A percentile compares a stretch with the other conserved stretches of the same genome.
Evolutionary conservation across 2,113 vertebrate species (phyloP).

Genomic region (Rhombomys opimus): DNA sequence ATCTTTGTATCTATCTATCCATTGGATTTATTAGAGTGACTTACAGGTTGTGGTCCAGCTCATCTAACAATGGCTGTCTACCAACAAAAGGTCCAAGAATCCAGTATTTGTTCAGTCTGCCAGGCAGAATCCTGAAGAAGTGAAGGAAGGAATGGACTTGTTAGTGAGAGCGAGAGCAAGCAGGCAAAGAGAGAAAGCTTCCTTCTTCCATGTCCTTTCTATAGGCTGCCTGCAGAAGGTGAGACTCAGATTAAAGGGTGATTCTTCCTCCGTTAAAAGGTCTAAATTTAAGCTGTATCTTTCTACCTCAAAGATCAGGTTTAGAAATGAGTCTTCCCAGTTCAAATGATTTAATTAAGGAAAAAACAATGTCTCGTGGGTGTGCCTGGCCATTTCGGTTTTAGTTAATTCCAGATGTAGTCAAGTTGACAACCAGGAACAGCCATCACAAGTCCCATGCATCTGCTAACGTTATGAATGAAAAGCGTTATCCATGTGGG

Average conservation of each 20-base stretch:
- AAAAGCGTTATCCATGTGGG: slow-evolving; percentile 80
- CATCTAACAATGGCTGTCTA: too few species aligned
- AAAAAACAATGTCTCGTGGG: neutral
- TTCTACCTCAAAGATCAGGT: neutral
- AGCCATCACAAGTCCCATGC: slow-evolving; percentile 60
- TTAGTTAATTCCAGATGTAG: neutral
- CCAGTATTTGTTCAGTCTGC: neutral
- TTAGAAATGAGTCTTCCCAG: neutral
- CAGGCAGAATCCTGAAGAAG: neutral
- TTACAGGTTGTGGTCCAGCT: neutral
- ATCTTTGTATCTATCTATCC: neutral
- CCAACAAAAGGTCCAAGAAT: neutral
- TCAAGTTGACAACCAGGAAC: neutral
- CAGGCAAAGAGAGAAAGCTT: neutral
- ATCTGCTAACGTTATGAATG: slow-evolving; percentile 82
- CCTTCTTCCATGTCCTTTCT: neutral
- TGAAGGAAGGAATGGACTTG: neutral
- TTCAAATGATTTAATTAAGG: neutral
- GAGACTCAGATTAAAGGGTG: neutral
- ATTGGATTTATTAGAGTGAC: neutral
- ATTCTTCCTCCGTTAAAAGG: neutral
- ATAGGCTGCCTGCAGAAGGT: neutral
- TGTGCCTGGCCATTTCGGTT: neutral
- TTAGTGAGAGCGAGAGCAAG: neutral
- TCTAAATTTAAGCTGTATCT: neutral